These are phyloP conservation scores for Pantherophis alleghaniensis DNA, from an alignment of 2,797 vertebrate genomes.

Conservation along the genomic window DNA sequence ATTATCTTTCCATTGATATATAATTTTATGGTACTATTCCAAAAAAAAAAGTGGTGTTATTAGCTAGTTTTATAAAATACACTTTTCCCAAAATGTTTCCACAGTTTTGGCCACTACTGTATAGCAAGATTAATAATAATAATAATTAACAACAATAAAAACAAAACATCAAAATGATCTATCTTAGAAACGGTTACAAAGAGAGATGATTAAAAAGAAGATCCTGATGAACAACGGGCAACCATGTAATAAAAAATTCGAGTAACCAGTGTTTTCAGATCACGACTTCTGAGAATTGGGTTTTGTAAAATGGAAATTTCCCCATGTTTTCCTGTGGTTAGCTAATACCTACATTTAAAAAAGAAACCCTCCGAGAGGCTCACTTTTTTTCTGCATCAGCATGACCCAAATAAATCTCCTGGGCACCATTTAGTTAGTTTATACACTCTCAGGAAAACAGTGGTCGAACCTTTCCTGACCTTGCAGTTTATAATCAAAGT, in stretches of 20 bases:
- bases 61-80: no score
- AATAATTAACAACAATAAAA: background rate
- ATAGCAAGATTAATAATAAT: background rate
- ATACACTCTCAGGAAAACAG: slow-evolving; percentile 22
- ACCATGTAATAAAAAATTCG: slow-evolving; percentile 30
- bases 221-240: slow-evolving; percentile 8
- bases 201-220: background rate
- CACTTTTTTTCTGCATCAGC: slow-evolving; percentile 17
- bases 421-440: background rate
- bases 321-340: slow-evolving; percentile 10
- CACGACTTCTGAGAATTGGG: background rate
- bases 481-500: slow-evolving; percentile 11
- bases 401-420: slow-evolving; percentile 5
- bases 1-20: no score
- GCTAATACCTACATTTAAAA: slow-evolving; percentile 7
- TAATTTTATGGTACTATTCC: no score
- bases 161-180: background rate
- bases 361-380: background rate
- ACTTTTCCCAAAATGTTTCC: no score
- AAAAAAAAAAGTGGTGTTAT: no score
- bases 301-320: slow-evolving; percentile 24
- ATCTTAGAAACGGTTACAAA: background rate
- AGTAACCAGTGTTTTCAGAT: slow-evolving; percentile 46
- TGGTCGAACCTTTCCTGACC: background rate
- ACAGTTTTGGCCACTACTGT: background rate